phyloP scores from a whole-genome alignment of 1,140 invertebrate genomes.

The Papilio aristodemus region DNA sequence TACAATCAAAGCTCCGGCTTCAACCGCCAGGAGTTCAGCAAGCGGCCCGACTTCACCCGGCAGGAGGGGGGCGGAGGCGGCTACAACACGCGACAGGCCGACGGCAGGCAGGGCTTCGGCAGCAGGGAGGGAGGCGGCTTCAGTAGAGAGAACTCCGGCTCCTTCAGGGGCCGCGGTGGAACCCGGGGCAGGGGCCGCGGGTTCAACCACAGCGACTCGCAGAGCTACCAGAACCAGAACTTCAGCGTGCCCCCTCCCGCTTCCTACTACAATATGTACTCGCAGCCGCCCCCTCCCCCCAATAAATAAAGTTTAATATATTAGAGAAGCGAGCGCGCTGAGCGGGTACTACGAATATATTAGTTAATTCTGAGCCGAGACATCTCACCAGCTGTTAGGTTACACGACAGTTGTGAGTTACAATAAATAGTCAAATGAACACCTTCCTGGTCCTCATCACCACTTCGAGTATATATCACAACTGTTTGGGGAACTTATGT shows the following conservation, averaged over 20 bases:
- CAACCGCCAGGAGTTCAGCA: conserved; percentile 39
- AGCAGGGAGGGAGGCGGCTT: conserved; percentile 38
- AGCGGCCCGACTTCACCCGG: conserved; percentile 32
- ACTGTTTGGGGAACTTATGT: too few species aligned
- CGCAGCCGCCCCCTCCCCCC: conserved; percentile 55
- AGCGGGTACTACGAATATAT: not conserved
- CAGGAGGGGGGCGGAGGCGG: conserved; percentile 34
- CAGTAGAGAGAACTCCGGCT: conserved; percentile 37
- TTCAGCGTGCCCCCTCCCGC: conserved; percentile 45
- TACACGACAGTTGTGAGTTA: not conserved
- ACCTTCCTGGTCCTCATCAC: too few species aligned
- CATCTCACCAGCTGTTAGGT: not conserved
- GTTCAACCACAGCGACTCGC: conserved; percentile 17
- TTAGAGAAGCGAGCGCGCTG: not conserved
- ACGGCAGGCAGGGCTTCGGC: conserved; percentile 33
- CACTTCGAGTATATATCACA: too few species aligned
- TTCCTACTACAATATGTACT: conserved; percentile 72
- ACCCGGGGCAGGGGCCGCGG: conserved; percentile 40
- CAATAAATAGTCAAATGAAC: not conserved
- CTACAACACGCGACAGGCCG: conserved; percentile 34
- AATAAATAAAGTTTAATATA: not conserved
- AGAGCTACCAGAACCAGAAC: conserved; percentile 40
- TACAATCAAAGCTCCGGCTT: conserved; percentile 39
- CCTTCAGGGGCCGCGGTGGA: conserved; percentile 45
- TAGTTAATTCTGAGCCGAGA: not conserved